phyloP scores from a whole-genome alignment of 2,797 vertebrate genomes.

The Aythya fuligula region DNA sequence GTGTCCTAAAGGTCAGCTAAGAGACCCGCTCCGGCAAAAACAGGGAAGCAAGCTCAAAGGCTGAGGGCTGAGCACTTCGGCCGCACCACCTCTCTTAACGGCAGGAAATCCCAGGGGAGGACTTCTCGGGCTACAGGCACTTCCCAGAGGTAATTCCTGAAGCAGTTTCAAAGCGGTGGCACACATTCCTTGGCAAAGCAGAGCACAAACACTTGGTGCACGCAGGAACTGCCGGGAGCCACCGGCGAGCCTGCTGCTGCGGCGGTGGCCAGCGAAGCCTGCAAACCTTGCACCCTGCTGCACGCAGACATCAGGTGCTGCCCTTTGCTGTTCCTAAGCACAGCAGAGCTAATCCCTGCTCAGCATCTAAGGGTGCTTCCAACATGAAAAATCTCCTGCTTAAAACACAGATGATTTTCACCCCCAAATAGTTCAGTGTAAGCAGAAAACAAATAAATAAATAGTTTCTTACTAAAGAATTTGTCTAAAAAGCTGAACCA shows the following conservation, averaged over 20 bases:
- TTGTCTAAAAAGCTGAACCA: background rate
- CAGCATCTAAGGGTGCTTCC: slow-evolving; percentile 17
- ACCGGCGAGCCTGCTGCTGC: background rate
- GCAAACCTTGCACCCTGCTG: slow-evolving; percentile 21
- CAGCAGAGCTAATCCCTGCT: slow-evolving; percentile 14
- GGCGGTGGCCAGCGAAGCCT: background rate
- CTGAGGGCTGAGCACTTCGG: background rate
- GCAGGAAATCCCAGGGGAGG: background rate
- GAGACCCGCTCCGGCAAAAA: background rate
- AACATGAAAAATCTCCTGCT: slow-evolving; percentile 12
- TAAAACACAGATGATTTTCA: slow-evolving; percentile 4
- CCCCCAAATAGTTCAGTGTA: background rate
- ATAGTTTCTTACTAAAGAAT: background rate
- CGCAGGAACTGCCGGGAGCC: slow-evolving; percentile 25
- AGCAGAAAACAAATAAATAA: background rate
- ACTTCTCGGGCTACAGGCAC: background rate
- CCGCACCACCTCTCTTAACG: background rate
- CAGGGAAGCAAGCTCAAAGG: background rate
- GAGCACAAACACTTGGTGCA: background rate
- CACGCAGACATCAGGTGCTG: slow-evolving; percentile 19
- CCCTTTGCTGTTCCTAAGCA: slow-evolving; percentile 36
- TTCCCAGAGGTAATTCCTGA: slow-evolving; percentile 51
- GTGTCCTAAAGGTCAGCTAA: background rate
- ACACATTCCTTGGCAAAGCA: slow-evolving; percentile 44
- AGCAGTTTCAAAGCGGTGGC: background rate